These are phyloP conservation scores for Desmophyllum pertusum DNA, from an alignment of 92 coral and sea anemone species.

Conservation along the genomic window DNA sequence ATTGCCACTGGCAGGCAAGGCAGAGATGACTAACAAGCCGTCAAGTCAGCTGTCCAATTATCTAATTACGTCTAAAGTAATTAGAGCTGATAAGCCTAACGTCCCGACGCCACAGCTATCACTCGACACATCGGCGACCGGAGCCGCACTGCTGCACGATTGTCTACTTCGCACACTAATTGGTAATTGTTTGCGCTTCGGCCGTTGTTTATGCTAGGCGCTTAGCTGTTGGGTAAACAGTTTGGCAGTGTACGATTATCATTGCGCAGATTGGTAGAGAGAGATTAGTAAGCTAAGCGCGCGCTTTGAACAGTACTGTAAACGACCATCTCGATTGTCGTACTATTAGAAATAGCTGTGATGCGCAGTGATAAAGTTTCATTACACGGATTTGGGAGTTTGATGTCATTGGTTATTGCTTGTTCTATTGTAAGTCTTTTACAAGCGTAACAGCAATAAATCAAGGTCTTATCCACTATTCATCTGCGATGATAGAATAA, in stretches of 20 bases:
- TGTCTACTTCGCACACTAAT: conserved; percentile 38
- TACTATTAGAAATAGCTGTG: neutral
- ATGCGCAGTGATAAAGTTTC: neutral
- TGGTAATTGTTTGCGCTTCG: conserved; percentile 49
- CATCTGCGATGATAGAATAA: conserved; percentile 42
- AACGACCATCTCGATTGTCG: neutral
- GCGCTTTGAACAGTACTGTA: neutral
- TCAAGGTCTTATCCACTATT: conserved; percentile 26
- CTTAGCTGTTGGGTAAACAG: conserved; percentile 45
- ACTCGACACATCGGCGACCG: conserved; percentile 48
- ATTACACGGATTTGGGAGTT: neutral
- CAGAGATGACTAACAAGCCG: conserved; percentile 87
- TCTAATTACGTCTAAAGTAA: conserved; percentile 78
- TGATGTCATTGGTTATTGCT: conserved; percentile 4
- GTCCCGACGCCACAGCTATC: conserved; percentile 57
- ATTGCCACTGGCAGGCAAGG: conserved; percentile 54
- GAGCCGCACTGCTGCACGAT: conserved; percentile 19
- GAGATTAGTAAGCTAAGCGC: conserved; percentile 43
- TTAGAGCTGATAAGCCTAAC: conserved; percentile 56
- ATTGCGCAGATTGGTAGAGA: conserved; percentile 33
- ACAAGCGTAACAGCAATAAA: conserved; percentile 19
- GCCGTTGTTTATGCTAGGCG: conserved; percentile 44
- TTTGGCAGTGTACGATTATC: conserved; percentile 45
- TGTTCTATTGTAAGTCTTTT: neutral
- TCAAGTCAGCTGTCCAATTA: conserved; percentile 91